phyloP scores from a whole-genome alignment of 2,113 vertebrate species.

The Megaptera novaeangliae region DNA sequence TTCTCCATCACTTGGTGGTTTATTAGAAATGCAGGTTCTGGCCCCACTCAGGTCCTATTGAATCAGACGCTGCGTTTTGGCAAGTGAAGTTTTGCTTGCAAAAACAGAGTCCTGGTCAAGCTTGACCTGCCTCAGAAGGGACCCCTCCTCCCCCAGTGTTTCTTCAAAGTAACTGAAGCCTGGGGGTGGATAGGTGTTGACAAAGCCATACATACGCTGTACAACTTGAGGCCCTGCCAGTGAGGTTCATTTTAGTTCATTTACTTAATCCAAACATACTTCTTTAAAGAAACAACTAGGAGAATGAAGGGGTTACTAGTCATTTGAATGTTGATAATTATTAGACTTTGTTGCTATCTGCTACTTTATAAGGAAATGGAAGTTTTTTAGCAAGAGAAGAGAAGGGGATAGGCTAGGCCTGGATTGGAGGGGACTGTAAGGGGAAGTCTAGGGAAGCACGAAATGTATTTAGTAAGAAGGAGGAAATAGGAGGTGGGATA shows the following conservation, averaged over 20 bases:
- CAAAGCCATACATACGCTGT: fast-evolving
- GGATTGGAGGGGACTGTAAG: not conserved
- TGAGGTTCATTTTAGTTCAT: not conserved
- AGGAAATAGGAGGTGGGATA: not conserved
- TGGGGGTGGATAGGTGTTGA: not conserved
- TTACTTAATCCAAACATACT: not conserved
- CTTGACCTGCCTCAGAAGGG: not conserved
- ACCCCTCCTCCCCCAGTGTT: not conserved
- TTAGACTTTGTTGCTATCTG: not conserved
- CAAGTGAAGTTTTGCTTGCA: not conserved
- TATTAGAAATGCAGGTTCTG: not conserved
- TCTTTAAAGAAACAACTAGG: not conserved
- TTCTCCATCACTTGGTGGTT: not conserved
- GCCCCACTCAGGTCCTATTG: not conserved
- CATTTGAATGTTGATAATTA: not conserved
- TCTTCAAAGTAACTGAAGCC: not conserved
- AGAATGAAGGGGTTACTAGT: not conserved
- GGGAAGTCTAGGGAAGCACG: not conserved
- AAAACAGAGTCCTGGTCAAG: not conserved
- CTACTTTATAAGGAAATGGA: not conserved
- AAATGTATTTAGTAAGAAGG: not conserved
- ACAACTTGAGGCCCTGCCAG: not conserved
- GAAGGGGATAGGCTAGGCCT: not conserved
- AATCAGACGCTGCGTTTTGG: not conserved
- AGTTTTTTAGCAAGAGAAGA: not conserved